Base-by-base conservation (phyloP, 2,888 invertebrate genomes). In the Eulithis testata region DNA sequence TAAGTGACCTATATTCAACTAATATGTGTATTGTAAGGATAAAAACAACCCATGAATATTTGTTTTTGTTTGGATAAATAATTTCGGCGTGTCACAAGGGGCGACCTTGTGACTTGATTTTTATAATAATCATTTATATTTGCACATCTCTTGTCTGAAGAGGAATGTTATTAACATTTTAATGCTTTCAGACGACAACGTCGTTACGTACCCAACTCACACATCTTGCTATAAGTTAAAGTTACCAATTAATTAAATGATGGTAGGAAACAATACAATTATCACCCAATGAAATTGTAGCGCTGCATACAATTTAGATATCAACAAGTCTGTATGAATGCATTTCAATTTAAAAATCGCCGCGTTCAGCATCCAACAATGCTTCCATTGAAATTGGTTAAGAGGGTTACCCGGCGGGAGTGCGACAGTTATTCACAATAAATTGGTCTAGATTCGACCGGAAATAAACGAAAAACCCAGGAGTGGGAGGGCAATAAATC, bases 401-500 rank as follows among this genome's bases (percentile, higher is more conserved):
- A 78, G 76, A 79, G 77, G 79, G 78, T 75, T 73, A 77, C 77
- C 74, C 71, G 71, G 69, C 74, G 76, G 77, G 74, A 78, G 76
- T 76, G 74, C 75, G 76, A 75, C 77, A 76, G 76, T 80, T 79
- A 81, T 79, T 77, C 75, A 79, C 75, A 75, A 74, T 81, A 84
- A 86, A 86, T 84, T 84, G 84, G 68, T 81, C 79, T 83, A 80
- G 78, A 85, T 82, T 79, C 77, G 78, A 73, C 85, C 86, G 87
- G 86, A 87, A 82, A 86, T 83, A 83, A 83, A 83, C 82, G 77
- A 84, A 87, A 87, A 86, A 65, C 79, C 78, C 70, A 72, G 67
- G 74, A 80, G 86, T 88, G 87, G 84, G 84, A 77, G 82, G 79
- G 77, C 80, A 78, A 76, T 80, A 80, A 82, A 78, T 78, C 76